These are phyloP conservation scores for Drosophila pseudotalamancana DNA, from an alignment of 2,888 invertebrate species.

Conservation along the genomic window DNA sequence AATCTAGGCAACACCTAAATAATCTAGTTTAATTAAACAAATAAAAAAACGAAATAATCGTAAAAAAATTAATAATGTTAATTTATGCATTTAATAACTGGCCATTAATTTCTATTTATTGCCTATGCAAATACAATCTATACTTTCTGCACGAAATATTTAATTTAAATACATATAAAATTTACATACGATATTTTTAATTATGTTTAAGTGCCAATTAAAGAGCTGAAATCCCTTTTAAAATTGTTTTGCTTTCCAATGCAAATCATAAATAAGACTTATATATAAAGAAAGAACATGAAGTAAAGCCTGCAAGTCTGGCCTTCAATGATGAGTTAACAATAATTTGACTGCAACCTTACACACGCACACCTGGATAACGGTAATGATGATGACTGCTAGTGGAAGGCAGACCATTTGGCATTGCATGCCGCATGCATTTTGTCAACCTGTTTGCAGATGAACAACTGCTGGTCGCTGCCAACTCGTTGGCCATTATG, in stretches of 20 bases:
- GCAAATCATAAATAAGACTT: too few species aligned
- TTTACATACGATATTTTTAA: not conserved
- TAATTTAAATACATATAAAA: not conserved
- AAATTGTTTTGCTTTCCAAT: too few species aligned
- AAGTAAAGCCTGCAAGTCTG: not conserved
- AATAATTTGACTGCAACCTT: not conserved
- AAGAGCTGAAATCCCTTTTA: too few species aligned
- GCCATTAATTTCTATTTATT: not conserved
- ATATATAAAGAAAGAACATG: too few species aligned
- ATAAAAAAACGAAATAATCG: not conserved
- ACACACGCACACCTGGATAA: conserved; percentile 4
- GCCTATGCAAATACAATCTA: conserved; percentile 1
- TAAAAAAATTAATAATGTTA: not conserved
- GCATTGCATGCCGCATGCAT: conserved; percentile 59
- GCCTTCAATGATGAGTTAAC: not conserved
- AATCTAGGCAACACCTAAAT: conserved; percentile 40
- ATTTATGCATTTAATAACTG: not conserved
- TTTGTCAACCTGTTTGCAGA: conserved; percentile 62
- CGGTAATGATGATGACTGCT: conserved; percentile 61
- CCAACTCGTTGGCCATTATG: conserved; percentile 68
- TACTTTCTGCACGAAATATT: not conserved
- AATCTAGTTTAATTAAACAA: conserved; percentile 12
- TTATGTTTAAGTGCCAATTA: too few species aligned
- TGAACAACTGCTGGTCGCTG: conserved; percentile 14
- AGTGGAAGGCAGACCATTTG: conserved; percentile 59